Percentiles rank a stretch among this genome's conserved stretches.
Conservation (phyloP, 2,888 invertebrate genomes). For the Plebejus argus region DNA sequence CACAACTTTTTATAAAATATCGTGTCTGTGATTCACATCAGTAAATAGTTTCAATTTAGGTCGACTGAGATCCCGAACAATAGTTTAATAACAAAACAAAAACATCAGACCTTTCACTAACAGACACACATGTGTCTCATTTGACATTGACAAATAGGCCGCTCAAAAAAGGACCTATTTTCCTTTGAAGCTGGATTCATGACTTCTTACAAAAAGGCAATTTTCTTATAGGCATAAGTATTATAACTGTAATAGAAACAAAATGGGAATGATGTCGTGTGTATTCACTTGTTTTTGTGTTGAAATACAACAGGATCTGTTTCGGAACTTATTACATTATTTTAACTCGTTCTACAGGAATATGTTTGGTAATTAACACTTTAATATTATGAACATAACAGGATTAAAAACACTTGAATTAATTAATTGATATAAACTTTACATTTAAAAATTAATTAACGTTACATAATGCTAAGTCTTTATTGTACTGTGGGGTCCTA, state of each 20-base stretch:
- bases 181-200: constrained; percentile 29
- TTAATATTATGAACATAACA: too few relatives aligned
- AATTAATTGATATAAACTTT: too few relatives aligned
- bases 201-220: constrained; percentile 33
- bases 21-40: too few relatives aligned
- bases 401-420: too few relatives aligned
- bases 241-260: constrained; percentile 11
- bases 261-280: not conserved
- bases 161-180: constrained; percentile 31
- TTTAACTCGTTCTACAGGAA: not conserved
- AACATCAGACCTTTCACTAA: constrained; percentile 31
- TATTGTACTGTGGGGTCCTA: too few relatives aligned
- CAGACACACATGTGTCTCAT: constrained; percentile 32
- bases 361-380: constrained; percentile 1
- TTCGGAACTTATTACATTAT: not conserved
- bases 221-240: constrained; percentile 29
- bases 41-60: not conserved
- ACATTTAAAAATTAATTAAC: too few relatives aligned
- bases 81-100: constrained; percentile 32
- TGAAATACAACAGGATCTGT: not conserved
- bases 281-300: constrained; percentile 5
- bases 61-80: constrained; percentile 13
- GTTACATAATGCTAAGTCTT: too few relatives aligned
- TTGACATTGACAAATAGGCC: constrained; percentile 33
- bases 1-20: too few relatives aligned